These are phyloP conservation scores for Camponotus pennsylvanicus DNA, from an alignment of 1,140 invertebrate species.

Conservation along the genomic window DNA sequence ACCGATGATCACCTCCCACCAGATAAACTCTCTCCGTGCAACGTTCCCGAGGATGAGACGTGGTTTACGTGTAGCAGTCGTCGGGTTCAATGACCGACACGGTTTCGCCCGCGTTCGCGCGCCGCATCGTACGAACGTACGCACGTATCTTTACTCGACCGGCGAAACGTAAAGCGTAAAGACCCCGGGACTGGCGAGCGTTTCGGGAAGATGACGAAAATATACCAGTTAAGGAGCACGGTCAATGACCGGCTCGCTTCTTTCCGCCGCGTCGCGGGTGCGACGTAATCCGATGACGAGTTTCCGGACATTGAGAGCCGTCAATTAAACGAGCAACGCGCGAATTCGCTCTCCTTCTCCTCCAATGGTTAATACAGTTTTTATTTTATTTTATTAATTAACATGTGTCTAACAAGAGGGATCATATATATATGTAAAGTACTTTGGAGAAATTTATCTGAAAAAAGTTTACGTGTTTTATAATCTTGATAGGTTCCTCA, in stretches of 20 bases:
- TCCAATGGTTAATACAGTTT: constrained; percentile 5
- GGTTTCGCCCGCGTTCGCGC: constrained; percentile 59
- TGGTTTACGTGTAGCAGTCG: constrained; percentile 49
- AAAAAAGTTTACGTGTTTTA: neutral
- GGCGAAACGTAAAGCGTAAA: constrained; percentile 56
- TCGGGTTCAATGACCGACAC: constrained; percentile 65
- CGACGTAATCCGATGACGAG: constrained; percentile 61
- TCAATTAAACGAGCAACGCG: constrained; percentile 56
- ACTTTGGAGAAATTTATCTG: neutral
- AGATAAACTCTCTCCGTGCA: constrained; percentile 60
- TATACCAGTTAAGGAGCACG: constrained; percentile 75
- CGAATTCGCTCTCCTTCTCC: neutral
- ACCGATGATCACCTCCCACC: constrained; percentile 49
- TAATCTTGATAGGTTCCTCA: neutral
- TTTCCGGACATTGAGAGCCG: constrained; percentile 66
- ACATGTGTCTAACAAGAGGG: neutral
- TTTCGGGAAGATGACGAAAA: constrained; percentile 71
- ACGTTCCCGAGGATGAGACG: constrained; percentile 23
- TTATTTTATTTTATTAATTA: neutral
- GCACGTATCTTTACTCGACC: constrained; percentile 58
- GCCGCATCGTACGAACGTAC: constrained; percentile 21
- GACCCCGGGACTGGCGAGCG: constrained; percentile 44
- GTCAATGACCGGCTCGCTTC: constrained; percentile 67
- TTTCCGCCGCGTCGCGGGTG: constrained; percentile 39
- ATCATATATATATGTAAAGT: neutral